These are phyloP conservation scores for Nothocercus nigrocapillus DNA, from an alignment of 2,113 vertebrate genomes.

Conservation along the genomic window DNA sequence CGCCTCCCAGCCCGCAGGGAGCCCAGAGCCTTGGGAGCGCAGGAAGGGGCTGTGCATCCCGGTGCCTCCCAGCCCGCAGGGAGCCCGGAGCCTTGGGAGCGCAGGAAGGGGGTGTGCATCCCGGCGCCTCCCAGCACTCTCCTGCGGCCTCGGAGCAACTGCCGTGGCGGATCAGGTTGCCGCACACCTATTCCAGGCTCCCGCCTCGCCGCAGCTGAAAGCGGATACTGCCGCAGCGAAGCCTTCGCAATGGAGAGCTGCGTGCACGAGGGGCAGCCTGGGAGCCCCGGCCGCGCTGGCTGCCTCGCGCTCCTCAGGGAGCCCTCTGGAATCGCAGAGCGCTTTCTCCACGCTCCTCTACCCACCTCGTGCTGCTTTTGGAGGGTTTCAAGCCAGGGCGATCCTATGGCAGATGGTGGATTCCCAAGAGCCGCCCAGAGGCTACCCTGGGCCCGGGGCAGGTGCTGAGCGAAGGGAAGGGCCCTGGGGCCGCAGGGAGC, in stretches of 20 bases:
- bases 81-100: background rate
- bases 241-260: background rate
- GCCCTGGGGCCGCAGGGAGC: no score
- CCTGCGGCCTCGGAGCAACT: slow-evolving; percentile 40
- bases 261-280: background rate
- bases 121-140: background rate
- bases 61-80: background rate
- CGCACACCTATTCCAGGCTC: slow-evolving; percentile 39
- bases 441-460: background rate
- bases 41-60: slow-evolving; percentile 18
- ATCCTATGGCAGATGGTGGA: background rate
- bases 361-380: background rate
- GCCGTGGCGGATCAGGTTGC: slow-evolving; percentile 51
- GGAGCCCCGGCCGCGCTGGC: background rate
- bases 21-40: background rate
- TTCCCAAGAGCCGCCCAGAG: background rate
- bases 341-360: background rate
- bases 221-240: slow-evolving; percentile 21
- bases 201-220: background rate
- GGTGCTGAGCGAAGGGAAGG: background rate
- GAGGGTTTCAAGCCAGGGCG: background rate
- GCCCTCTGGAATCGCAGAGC: background rate
- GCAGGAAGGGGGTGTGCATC: slow-evolving; percentile 21
- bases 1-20: background rate
- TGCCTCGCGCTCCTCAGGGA: background rate